phyloP scores from a whole-genome alignment of 2,888 invertebrate species.

The Sussaba pulchella region DNA sequence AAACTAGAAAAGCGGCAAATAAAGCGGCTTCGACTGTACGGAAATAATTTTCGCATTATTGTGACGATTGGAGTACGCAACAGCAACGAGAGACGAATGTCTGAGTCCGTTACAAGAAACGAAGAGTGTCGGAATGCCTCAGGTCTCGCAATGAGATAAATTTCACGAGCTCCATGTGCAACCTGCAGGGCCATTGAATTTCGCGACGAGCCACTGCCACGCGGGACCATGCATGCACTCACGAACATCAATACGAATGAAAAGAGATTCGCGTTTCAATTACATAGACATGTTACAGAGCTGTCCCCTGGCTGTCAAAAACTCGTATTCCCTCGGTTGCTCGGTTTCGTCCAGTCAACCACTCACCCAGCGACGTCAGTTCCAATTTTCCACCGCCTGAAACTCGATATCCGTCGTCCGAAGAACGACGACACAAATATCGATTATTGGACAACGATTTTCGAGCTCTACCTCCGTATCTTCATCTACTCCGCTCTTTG shows the following conservation, averaged over 20 bases:
- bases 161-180: slow-evolving; percentile 18
- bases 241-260: neutral
- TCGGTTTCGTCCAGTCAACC: slow-evolving; percentile 33
- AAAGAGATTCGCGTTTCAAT: slow-evolving; percentile 50
- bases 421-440: slow-evolving; percentile 44
- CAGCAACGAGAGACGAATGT: too few species aligned
- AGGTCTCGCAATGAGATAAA: slow-evolving; percentile 37
- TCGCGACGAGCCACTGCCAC: neutral
- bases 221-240: slow-evolving; percentile 4
- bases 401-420: slow-evolving; percentile 58
- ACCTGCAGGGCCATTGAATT: slow-evolving; percentile 1
- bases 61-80: too few species aligned
- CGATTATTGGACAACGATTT: slow-evolving; percentile 52
- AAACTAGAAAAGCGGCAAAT: too few species aligned
- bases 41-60: too few species aligned
- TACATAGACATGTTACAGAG: slow-evolving; percentile 42
- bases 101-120: too few species aligned
- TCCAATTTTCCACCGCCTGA: slow-evolving; percentile 58
- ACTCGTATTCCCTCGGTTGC: neutral
- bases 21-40: too few species aligned
- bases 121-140: too few species aligned
- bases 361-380: slow-evolving; percentile 18
- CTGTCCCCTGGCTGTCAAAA: neutral
- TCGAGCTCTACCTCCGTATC: slow-evolving; percentile 5
- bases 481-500: neutral